Evolutionary conservation across 2,888 invertebrate species (phyloP).

Genomic region (Drosophila mimetica): DNA sequence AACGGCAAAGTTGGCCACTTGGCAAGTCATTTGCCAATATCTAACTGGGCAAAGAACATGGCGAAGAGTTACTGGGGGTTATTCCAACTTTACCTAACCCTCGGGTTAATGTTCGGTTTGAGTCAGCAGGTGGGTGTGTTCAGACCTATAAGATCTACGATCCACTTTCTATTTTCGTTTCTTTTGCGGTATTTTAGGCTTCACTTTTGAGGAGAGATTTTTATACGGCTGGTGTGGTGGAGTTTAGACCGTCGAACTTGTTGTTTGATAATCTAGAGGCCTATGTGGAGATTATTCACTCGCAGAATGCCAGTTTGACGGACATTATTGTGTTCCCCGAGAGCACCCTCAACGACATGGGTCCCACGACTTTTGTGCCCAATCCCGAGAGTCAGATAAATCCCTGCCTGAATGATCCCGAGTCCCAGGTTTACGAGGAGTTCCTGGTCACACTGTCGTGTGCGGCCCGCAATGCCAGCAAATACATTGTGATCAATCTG

Average conservation of each 20-base stretch:
- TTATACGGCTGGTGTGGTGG: constrained; percentile 88
- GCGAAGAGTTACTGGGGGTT: constrained; percentile 7
- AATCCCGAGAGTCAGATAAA: constrained; percentile 53
- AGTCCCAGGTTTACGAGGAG: constrained; percentile 51
- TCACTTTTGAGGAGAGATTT: constrained; percentile 81
- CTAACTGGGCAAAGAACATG: constrained; percentile 12
- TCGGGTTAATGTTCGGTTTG: constrained; percentile 32
- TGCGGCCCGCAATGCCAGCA: constrained; percentile 81
- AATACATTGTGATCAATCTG: constrained; percentile 90
- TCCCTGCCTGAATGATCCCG: constrained; percentile 75
- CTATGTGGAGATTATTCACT: constrained; percentile 74
- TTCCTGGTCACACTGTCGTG: constrained; percentile 77
- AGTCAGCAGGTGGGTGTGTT: constrained; percentile 59
- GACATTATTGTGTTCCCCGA: constrained; percentile 94
- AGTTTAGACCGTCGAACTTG: constrained; percentile 83
- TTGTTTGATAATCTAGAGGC: constrained; percentile 43
- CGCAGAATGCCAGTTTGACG: constrained; percentile 84
- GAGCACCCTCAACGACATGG: constrained; percentile 84
- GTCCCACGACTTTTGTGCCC: constrained; percentile 81
- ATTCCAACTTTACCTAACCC: constrained; percentile 19
- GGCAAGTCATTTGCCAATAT: constrained; percentile 9
- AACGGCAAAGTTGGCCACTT: background rate
- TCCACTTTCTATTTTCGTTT: background rate
- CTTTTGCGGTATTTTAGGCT: background rate
- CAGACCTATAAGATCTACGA: background rate